Base-by-base conservation (phyloP, 2,797 vertebrate species). In the Clangula hyemalis region DNA sequence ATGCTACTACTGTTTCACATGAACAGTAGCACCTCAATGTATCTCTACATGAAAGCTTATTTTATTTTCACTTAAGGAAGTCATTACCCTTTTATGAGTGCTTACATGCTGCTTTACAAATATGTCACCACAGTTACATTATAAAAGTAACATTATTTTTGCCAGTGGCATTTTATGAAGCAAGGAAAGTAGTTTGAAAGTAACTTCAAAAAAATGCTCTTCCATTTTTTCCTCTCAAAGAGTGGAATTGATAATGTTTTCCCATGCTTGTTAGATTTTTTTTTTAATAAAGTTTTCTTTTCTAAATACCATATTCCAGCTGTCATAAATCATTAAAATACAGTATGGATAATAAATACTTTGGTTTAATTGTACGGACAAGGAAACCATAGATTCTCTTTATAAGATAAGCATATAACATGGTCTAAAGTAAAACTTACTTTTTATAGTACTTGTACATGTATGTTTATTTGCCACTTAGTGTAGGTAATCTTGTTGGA, bases 51-150 rank as follows among this genome's bases (percentile, higher is more conserved):
- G 96, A 97, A 97, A 97, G 80, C 89, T 97, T 96, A 96, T 97
- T 98, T 98, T 97, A 97, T 97, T 96, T 97, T 96, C 96, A 98
- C 95, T 98, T 97, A 97, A 98, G 95, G 94, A 98, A 97, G 94
- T 97, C 62, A 85, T 98, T 98, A 96, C 93, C 82, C 84, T 97
- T 97, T 97, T 97, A 97, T 97, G 97, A 97, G 93, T 90, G 91
- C 91, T 96, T 97, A 75, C 97, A 97, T 95, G 95, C 95, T 97
- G 97, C 91, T 98, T 98, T 97, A 97, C 93, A 96, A 97, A 98
- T 97, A 97, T 89, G 93, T 94, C 94, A 93, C 94, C 94, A 92
- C 92, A 94, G 94, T 94, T 97, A 91, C 89, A 96, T 95, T 97
- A 97, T 93, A 97, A 96, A 96, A 43, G n/a, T 76, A 91, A 83